Base-by-base conservation (phyloP, 2,113 vertebrate genomes). In the Periophthalmodon schlosseri region DNA sequence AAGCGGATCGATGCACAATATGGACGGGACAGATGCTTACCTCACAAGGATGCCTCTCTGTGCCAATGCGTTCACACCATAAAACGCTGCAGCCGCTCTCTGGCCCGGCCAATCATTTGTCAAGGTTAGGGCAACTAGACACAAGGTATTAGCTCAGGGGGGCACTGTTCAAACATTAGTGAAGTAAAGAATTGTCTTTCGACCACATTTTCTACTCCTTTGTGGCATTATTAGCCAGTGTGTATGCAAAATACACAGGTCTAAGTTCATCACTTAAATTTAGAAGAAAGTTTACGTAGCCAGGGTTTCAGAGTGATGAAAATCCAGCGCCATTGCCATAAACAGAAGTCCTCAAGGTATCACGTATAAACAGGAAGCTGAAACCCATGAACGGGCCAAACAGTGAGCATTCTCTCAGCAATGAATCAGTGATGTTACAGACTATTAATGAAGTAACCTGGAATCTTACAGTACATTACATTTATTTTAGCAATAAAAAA, bases 1-100 rank as follows among this genome's bases (percentile, higher is more conserved):
- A 82, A 86, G 79, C 44, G 67, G 91, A 95, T 97, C 96, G 84
- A 96, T 97, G 95, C 73, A 63, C 92, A 95, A 95, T 97, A 95
- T 89, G 88, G 80, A 93, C 91, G 90, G 91, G 84, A 83, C 94
- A 94, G 94, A 92, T 95, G 92, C 93, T 94, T 93, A 91, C 83
- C 89, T 92, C 92, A 88, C 79, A 83, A 87, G 74, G 84, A 90
- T 79, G 85, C 73, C 79, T 91, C 86, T 80, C 84, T 89, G 88
- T 90, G 92, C 86, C 94, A 91, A 95, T 96, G 94, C 78, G 92
- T 89, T 91, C 82, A 91, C 91, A 77, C 89, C 78, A 87, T 92
- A 87, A 93, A 94, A 88, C 47, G 39, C 76, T 83, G 78, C 46
- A 20, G 67, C 39, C 91, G 79, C 78, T 94, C 84, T 52, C 81